These are phyloP conservation scores for Ammodytes marinus DNA, from an alignment of 2,113 vertebrate genomes.

Conservation along the genomic window DNA sequence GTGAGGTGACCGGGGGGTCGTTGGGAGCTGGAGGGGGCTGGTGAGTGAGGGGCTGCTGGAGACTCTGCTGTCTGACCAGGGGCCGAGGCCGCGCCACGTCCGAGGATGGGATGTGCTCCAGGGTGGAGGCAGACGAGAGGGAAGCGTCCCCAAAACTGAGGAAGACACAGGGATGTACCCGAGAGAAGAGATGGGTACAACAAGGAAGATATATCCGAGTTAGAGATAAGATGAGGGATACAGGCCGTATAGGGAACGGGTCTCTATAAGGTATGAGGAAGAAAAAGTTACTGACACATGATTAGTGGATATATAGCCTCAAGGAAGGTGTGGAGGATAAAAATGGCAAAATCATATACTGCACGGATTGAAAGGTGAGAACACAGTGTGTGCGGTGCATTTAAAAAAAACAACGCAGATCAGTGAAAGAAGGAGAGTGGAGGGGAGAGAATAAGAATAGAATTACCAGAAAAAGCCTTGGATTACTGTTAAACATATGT, in stretches of 20 bases:
- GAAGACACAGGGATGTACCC: slow-evolving; percentile 47
- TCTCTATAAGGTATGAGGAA: slow-evolving; percentile 26
- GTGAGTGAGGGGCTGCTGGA: slow-evolving; percentile 97
- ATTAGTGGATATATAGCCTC: slow-evolving; percentile 27
- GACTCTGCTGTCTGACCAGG: slow-evolving; percentile 96
- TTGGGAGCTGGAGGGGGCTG: slow-evolving; percentile 92
- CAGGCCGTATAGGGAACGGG: slow-evolving; percentile 78
- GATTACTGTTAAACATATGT: slow-evolving; percentile 24
- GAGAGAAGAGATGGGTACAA: slow-evolving; percentile 53
- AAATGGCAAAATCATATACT: slow-evolving; percentile 38
- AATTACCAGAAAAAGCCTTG: slow-evolving; percentile 16
- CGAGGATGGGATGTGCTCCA: slow-evolving; percentile 98
- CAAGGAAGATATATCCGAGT: slow-evolving; percentile 59
- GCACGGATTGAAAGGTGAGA: slow-evolving; percentile 35
- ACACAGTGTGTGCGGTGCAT: slow-evolving; percentile 24
- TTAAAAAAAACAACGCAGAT: slow-evolving; percentile 27
- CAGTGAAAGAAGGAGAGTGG: slow-evolving; percentile 4
- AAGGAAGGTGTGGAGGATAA: slow-evolving; percentile 28
- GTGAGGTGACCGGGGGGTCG: slow-evolving; percentile 96
- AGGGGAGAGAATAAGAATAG: slow-evolving; percentile 33
- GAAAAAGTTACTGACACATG: background rate
- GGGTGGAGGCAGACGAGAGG: slow-evolving; percentile 95
- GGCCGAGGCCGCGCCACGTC: slow-evolving; percentile 93
- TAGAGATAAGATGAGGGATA: slow-evolving; percentile 56
- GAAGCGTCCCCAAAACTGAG: slow-evolving; percentile 96